Percentiles rank a stretch among this genome's conserved stretches.
Evolutionary conservation across 2,888 invertebrate species (phyloP).

Genomic region (Stegophylla sp.): DNA sequence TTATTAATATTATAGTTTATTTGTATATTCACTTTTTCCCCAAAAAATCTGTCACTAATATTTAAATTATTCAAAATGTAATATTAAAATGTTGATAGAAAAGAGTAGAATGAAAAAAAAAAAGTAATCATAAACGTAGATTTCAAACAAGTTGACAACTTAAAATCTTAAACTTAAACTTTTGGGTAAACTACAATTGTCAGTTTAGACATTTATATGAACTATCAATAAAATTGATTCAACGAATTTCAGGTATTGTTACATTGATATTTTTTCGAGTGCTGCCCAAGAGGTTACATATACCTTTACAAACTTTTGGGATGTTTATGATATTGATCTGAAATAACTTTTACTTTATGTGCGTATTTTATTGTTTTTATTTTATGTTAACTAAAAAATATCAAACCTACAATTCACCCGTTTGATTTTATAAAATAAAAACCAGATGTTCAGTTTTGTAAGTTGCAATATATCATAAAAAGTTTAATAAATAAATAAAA

Average conservation of each 20-base stretch:
- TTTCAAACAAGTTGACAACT: background rate
- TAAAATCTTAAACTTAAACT: constrained; percentile 1
- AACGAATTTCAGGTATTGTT: background rate
- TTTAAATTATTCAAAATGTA: no score
- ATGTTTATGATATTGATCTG: background rate
- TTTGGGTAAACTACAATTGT: background rate
- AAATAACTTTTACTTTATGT: constrained; percentile 17
- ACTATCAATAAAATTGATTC: background rate
- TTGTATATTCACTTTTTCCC: no score
- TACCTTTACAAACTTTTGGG: background rate
- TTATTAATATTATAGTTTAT: no score
- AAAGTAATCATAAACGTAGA: background rate
- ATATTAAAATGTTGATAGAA: no score
- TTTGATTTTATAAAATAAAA: no score
- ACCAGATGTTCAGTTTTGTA: no score
- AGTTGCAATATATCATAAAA: no score
- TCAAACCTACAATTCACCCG: no score
- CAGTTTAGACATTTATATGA: background rate
- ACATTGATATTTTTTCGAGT: background rate
- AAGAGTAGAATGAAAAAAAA: background rate
- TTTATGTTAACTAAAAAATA: background rate
- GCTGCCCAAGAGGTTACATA: constrained; percentile 3
- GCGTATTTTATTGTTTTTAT: background rate
- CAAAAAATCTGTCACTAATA: no score
- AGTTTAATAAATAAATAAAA: background rate